Conservation (phyloP, 2,797 vertebrate genomes). For the Trematomus bernacchii region DNA sequence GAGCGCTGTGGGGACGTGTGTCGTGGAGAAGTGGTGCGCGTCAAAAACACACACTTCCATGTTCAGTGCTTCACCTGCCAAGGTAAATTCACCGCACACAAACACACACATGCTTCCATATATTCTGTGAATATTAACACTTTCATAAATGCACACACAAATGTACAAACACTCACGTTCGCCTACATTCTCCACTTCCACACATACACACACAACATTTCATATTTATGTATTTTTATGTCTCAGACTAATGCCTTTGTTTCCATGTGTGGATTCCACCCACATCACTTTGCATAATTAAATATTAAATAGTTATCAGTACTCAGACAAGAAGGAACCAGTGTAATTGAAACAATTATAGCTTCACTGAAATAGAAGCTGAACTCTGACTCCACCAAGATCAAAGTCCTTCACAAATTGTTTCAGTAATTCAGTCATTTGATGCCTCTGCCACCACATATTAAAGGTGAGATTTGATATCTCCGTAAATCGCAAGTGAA, state of each 20-base stretch:
- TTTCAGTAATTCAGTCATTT: neutral
- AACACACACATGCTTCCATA: neutral
- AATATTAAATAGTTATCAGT: constrained; percentile 65
- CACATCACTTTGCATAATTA: constrained; percentile 56
- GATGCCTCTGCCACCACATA: neutral
- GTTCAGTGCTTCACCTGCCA: constrained; percentile 98
- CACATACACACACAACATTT: constrained; percentile 3
- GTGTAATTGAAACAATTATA: constrained; percentile 23
- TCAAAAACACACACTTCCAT: constrained; percentile 96
- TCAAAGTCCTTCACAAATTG: constrained; percentile 14
- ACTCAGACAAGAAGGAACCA: constrained; percentile 60
- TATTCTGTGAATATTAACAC: neutral
- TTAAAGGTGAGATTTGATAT: neutral
- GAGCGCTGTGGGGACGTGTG: constrained; percentile 93
- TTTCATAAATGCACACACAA: neutral
- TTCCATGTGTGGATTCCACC: constrained; percentile 48
- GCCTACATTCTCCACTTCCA: neutral
- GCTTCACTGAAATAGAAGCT: constrained; percentile 23
- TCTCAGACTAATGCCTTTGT: constrained; percentile 23
- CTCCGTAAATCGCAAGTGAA: neutral
- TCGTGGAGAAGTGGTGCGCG: constrained; percentile 95
- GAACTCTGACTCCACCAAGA: constrained; percentile 17
- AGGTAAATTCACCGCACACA: constrained; percentile 80
- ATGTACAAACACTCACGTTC: constrained; percentile 1
- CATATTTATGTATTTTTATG: constrained; percentile 27